phyloP scores from a whole-genome alignment of 2,113 vertebrate species.

The Peromyscus maniculatus region DNA sequence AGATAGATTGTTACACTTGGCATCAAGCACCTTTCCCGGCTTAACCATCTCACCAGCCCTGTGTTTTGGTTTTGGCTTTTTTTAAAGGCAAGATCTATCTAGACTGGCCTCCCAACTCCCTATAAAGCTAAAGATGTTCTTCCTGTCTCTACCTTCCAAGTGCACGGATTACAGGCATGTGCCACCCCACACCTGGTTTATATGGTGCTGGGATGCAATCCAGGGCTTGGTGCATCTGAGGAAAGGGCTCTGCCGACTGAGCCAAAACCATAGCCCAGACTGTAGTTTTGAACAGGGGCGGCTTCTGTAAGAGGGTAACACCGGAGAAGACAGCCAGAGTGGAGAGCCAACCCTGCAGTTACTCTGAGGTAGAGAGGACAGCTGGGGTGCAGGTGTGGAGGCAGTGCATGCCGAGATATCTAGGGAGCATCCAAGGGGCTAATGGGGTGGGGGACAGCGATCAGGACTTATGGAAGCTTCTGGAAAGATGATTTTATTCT shows the following conservation, averaged over 20 bases:
- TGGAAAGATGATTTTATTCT: neutral
- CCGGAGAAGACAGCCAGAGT: neutral
- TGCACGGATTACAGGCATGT: neutral
- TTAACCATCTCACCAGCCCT: neutral
- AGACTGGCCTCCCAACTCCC: neutral
- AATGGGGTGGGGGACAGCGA: neutral
- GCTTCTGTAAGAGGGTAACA: neutral
- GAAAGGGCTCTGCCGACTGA: neutral
- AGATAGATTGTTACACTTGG: neutral
- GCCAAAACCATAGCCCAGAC: too few species aligned
- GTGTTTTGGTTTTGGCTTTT: neutral
- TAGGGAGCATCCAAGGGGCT: neutral
- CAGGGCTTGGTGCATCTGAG: neutral
- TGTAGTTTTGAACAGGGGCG: neutral
- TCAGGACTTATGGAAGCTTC: neutral
- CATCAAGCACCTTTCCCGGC: neutral
- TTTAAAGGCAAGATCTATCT: neutral
- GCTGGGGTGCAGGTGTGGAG: neutral
- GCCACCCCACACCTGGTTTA: too few species aligned
- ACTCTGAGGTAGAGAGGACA: neutral
- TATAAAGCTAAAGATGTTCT: neutral
- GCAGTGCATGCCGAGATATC: neutral
- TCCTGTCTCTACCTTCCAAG: neutral
- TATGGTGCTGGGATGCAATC: neutral
- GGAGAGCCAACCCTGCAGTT: neutral